phyloP scores from a whole-genome alignment of 2,797 vertebrate genomes.

The Parambassis ranga region DNA sequence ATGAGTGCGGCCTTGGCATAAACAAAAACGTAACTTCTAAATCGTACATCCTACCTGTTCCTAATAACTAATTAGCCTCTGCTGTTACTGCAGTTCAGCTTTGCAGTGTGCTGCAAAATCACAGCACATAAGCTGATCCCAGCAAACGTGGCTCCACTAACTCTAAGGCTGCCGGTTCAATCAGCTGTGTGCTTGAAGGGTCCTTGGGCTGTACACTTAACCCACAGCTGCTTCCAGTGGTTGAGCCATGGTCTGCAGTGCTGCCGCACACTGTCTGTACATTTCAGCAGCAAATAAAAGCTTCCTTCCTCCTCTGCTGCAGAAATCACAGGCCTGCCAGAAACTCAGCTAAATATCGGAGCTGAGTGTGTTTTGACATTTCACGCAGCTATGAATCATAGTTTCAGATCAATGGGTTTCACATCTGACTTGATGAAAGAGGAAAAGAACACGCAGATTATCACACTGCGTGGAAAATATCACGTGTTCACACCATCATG shows the following conservation, averaged over 20 bases:
- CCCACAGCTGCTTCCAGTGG: too few species aligned
- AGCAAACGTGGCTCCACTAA: too few species aligned
- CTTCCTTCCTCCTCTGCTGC: not conserved
- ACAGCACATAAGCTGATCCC: too few species aligned
- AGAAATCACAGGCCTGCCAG: not conserved
- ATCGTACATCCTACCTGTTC: not conserved
- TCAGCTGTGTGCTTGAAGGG: too few species aligned
- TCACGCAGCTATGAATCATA: not conserved
- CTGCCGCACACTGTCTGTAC: not conserved
- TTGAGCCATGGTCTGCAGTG: too few species aligned
- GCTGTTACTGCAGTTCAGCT: not conserved
- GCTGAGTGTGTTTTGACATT: conserved; percentile 2
- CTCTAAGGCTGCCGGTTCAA: too few species aligned
- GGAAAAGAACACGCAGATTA: not conserved
- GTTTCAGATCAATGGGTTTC: conserved; percentile 17
- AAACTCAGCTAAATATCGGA: too few species aligned
- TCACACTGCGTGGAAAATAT: not conserved
- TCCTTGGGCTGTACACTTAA: too few species aligned
- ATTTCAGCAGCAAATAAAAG: not conserved
- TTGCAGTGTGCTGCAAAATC: not conserved
- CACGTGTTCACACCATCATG: not conserved
- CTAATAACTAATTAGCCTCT: conserved; percentile 13
- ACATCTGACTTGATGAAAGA: conserved; percentile 9
- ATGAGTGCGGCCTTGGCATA: conserved; percentile 30
- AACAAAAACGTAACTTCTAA: not conserved